Evolutionary conservation across 2,888 invertebrate species (phyloP).

Genomic region (Pristionchus exspectatus): DNA sequence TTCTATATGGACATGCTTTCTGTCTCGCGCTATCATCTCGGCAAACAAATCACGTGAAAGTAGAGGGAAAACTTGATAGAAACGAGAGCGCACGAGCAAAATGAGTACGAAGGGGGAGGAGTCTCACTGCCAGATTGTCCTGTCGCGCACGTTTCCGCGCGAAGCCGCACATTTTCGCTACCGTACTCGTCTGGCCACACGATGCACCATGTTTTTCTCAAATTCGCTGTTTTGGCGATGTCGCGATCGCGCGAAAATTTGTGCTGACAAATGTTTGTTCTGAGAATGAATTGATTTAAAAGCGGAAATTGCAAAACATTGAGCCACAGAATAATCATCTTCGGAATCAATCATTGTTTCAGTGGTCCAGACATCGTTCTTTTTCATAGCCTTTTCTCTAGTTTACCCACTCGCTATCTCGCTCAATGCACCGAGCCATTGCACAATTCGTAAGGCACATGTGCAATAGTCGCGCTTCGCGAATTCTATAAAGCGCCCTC

Average conservation of each 20-base stretch:
- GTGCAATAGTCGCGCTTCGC: background rate
- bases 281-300: background rate
- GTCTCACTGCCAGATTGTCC: constrained; percentile 22
- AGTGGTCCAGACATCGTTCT: background rate
- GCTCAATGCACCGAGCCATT: background rate
- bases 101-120: background rate
- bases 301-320: constrained; percentile 16
- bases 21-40: background rate
- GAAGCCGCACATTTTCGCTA: background rate
- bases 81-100: background rate
- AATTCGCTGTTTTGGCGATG: background rate
- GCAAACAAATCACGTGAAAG: constrained; percentile 42
- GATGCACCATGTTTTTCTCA: background rate
- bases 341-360: background rate
- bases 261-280: background rate
- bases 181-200: background rate
- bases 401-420: constrained; percentile 30
- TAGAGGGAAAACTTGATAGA: constrained; percentile 12
- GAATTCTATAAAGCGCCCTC: background rate
- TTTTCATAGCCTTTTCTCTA: constrained; percentile 8
- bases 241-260: background rate
- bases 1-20: background rate
- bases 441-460: constrained; percentile 13
- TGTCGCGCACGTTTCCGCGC: background rate
- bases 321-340: background rate